phyloP scores from a whole-genome alignment of 2,113 vertebrate species.

The Cebidichthys violaceus region DNA sequence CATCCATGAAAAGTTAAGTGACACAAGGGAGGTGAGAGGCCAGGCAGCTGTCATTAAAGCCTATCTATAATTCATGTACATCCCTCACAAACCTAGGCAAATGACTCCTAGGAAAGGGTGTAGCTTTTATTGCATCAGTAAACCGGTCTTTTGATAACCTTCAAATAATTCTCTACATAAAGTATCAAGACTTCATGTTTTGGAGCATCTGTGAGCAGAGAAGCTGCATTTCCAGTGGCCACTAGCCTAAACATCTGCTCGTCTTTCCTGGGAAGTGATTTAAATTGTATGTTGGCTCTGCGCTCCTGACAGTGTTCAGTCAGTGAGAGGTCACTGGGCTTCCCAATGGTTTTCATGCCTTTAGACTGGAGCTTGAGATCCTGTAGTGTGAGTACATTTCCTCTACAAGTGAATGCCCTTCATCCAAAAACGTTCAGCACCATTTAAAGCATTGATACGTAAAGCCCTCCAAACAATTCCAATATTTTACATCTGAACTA shows the following conservation, averaged over 20 bases:
- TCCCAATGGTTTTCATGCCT: constrained; percentile 41
- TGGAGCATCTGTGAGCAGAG: not conserved
- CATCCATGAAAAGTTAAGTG: constrained; percentile 59
- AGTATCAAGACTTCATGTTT: constrained; percentile 3
- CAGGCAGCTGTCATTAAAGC: constrained; percentile 64
- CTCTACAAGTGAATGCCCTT: constrained; percentile 21
- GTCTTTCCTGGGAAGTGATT: constrained; percentile 38
- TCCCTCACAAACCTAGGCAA: constrained; percentile 49
- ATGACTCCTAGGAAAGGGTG: constrained; percentile 26
- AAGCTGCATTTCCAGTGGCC: not conserved
- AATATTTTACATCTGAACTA: constrained; percentile 6
- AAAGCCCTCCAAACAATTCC: not conserved
- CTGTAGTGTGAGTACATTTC: constrained; percentile 32
- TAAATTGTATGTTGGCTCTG: constrained; percentile 43
- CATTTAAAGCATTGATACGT: not conserved
- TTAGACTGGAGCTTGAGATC: constrained; percentile 28
- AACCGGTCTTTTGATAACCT: constrained; percentile 14
- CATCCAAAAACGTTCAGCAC: not conserved
- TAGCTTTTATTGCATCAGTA: constrained; percentile 9
- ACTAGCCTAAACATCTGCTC: constrained; percentile 34
- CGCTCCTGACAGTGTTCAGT: constrained; percentile 21
- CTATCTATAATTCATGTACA: constrained; percentile 64
- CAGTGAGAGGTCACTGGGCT: constrained; percentile 40
- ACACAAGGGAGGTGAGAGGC: constrained; percentile 49
- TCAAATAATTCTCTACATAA: not conserved